phyloP scores from a whole-genome alignment of 2,797 vertebrate genomes.

The Lagorchestes hirsutus region DNA sequence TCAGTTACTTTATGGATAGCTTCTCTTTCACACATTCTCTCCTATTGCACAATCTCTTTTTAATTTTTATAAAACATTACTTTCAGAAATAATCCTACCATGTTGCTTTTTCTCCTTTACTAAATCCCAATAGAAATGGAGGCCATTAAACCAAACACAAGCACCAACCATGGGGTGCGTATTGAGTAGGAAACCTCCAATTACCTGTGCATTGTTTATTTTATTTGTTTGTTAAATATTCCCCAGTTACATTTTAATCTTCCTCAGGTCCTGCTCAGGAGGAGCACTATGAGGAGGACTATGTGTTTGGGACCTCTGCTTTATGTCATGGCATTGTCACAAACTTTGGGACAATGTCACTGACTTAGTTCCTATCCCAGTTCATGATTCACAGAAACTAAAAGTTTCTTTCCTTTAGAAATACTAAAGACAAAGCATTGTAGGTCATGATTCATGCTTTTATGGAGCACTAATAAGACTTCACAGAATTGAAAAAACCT shows the following conservation, averaged over 20 bases:
- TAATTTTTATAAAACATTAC: neutral
- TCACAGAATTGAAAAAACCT: no score
- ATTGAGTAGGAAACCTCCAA: neutral
- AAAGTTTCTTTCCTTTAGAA: neutral
- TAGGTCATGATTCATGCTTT: neutral
- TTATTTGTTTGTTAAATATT: neutral
- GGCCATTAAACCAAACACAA: neutral
- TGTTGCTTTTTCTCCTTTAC: neutral
- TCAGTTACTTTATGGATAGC: neutral
- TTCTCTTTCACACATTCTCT: neutral
- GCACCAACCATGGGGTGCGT: neutral
- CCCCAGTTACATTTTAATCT: neutral
- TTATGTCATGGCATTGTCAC: neutral
- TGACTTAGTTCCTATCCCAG: neutral
- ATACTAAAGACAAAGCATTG: constrained; percentile 1
- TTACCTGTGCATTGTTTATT: neutral
- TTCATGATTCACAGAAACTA: neutral
- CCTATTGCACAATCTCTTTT: neutral
- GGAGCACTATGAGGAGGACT: neutral
- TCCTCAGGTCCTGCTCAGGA: neutral
- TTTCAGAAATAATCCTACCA: neutral
- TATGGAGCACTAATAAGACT: constrained; percentile 26
- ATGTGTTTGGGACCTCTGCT: neutral
- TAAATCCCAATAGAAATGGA: neutral
- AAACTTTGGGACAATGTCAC: neutral